These are phyloP conservation scores for Eira barbara DNA, from an alignment of 2,113 vertebrate species.

Conservation along the genomic window DNA sequence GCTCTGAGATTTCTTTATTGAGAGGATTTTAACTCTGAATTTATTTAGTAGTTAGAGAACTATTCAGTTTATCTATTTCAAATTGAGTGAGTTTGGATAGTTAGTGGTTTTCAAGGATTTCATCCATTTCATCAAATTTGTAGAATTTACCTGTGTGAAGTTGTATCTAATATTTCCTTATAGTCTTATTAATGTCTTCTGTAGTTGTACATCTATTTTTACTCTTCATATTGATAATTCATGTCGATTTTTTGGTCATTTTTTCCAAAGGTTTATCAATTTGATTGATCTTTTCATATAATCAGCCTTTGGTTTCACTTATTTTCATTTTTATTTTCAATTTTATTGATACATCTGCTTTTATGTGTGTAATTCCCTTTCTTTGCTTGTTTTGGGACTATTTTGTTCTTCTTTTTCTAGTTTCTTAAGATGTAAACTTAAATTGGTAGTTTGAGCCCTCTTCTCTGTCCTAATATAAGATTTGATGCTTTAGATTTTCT, in stretches of 20 bases:
- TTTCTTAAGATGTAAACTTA: neutral
- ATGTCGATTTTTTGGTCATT: neutral
- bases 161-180: neutral
- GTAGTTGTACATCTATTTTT: neutral
- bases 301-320: neutral
- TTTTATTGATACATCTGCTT: neutral
- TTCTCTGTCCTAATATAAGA: neutral
- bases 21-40: neutral
- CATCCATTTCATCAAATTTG: neutral
- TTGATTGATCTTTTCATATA: neutral
- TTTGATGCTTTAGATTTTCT: neutral
- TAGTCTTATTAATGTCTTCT: neutral
- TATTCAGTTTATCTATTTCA: neutral
- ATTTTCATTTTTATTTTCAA: neutral
- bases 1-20: neutral
- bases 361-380: neutral
- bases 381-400: neutral
- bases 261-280: neutral
- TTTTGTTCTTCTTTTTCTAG: neutral
- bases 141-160: neutral
- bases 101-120: neutral
- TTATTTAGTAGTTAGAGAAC: neutral
- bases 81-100: neutral
- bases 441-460: neutral
- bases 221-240: neutral